Percentiles rank a stretch among this genome's conserved stretches.
Conservation (phyloP, 1,140 invertebrate genomes). For the Lordiphosa mommai region DNA sequence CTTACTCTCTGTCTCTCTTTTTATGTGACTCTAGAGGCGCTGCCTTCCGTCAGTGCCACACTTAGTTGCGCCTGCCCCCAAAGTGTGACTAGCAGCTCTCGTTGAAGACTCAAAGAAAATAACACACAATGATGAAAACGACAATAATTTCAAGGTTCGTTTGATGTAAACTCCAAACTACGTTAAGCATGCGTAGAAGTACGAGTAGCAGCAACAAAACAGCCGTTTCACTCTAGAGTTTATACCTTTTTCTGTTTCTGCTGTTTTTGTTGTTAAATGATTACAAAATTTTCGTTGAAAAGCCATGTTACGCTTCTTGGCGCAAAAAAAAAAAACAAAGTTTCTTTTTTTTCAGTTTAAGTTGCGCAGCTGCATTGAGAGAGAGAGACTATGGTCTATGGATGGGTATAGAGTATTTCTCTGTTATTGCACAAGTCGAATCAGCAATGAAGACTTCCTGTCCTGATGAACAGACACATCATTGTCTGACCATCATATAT, state of each 20-base stretch:
- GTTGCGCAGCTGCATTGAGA: conserved; percentile 66
- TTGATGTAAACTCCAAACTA: conserved; percentile 65
- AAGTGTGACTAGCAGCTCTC: not conserved
- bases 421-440: conserved; percentile 56
- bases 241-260: conserved; percentile 16
- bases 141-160: conserved; percentile 79
- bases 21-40: no score
- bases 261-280: conserved; percentile 62
- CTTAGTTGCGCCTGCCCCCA: conserved; percentile 5
- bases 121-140: conserved; percentile 75
- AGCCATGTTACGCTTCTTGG: conserved; percentile 74
- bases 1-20: no score
- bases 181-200: conserved; percentile 60
- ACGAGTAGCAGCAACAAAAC: conserved; percentile 26
- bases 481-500: conserved; percentile 9
- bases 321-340: conserved; percentile 50
- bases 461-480: conserved; percentile 13
- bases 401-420: conserved; percentile 37
- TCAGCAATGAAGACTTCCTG: conserved; percentile 46
- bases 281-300: conserved; percentile 77
- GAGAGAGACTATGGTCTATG: conserved; percentile 22
- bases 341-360: conserved; percentile 51
- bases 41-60: not conserved
- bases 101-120: conserved; percentile 30
- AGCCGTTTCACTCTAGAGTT: conserved; percentile 49